Evolutionary conservation across 2,113 vertebrate species (phyloP).

Genomic region (Tringa solitaria): DNA sequence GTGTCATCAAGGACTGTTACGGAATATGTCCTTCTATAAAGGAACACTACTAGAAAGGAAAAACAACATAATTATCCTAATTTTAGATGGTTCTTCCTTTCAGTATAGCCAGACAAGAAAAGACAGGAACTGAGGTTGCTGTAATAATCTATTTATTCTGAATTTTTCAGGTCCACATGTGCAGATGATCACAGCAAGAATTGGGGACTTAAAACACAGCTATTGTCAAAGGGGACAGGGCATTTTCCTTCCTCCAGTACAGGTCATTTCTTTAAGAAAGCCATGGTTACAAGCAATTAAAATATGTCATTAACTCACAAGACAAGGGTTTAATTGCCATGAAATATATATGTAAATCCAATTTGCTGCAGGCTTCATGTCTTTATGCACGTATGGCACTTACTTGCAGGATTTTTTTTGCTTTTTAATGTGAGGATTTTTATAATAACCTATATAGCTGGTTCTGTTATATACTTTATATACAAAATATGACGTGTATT

Average conservation of each 20-base stretch:
- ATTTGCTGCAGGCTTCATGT: conserved; percentile 4
- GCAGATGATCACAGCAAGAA: background rate
- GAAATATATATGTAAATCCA: conserved; percentile 9
- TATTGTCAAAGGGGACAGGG: background rate
- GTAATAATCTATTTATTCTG: background rate
- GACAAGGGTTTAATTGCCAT: background rate
- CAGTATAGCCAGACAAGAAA: background rate
- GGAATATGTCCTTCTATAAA: background rate
- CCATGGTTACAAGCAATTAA: background rate
- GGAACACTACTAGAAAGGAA: background rate
- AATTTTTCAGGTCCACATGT: background rate
- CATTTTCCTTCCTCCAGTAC: background rate
- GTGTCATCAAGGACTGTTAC: background rate
- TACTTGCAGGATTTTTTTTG: background rate
- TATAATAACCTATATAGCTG: background rate
- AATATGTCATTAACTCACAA: conserved; percentile 5
- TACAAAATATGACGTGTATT: background rate
- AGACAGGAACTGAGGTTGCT: background rate
- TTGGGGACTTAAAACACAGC: background rate
- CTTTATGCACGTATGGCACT: background rate
- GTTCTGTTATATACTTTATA: background rate
- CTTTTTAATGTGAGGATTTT: background rate
- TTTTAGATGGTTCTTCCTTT: conserved; percentile 3
- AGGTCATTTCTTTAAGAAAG: conserved; percentile 11
- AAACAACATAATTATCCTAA: background rate